phyloP scores from a whole-genome alignment of 2,888 invertebrate species.

The Ormyrus nitidulus region DNA sequence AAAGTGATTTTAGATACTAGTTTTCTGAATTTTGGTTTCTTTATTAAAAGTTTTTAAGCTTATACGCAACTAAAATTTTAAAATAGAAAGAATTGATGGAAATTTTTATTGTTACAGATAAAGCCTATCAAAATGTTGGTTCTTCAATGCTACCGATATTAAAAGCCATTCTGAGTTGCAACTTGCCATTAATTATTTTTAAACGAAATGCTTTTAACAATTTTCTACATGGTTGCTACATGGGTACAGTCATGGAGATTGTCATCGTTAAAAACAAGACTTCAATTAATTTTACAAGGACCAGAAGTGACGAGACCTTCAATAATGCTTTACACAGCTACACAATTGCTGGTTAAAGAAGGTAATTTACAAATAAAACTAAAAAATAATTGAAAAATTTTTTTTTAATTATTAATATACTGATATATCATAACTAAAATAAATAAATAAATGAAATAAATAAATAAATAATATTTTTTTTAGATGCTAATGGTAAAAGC shows the following conservation, averaged over 20 bases:
- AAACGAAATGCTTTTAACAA: constrained; percentile 83
- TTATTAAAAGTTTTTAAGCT: background rate
- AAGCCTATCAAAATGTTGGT: constrained; percentile 35
- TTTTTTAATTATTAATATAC: too few relatives aligned
- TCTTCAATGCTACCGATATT: background rate
- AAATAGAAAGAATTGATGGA: background rate
- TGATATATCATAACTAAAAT: too few relatives aligned
- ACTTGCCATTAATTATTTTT: background rate
- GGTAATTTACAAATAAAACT: constrained; percentile 61
- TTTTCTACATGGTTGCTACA: constrained; percentile 90
- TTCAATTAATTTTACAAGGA: constrained; percentile 74
- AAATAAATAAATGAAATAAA: too few relatives aligned
- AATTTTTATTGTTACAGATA: constrained; percentile 9
- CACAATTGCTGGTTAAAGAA: constrained; percentile 59
- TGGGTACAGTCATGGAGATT: constrained; percentile 89
- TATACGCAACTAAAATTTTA: background rate
- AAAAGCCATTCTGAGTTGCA: constrained; percentile 16
- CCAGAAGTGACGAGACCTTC: constrained; percentile 63
- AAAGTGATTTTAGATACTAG: background rate
- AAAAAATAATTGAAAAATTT: too few relatives aligned
- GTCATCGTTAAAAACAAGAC: constrained; percentile 82
- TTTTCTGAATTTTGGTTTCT: background rate
- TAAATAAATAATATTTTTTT: constrained; percentile 27
- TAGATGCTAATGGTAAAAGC: constrained; percentile 56
- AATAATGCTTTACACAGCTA: constrained; percentile 68